Evolutionary conservation across 2,888 invertebrate genomes (phyloP), one percentile per base, ranked within the genome.

Genomic region (Cryptocheilus praepositus): DNA sequence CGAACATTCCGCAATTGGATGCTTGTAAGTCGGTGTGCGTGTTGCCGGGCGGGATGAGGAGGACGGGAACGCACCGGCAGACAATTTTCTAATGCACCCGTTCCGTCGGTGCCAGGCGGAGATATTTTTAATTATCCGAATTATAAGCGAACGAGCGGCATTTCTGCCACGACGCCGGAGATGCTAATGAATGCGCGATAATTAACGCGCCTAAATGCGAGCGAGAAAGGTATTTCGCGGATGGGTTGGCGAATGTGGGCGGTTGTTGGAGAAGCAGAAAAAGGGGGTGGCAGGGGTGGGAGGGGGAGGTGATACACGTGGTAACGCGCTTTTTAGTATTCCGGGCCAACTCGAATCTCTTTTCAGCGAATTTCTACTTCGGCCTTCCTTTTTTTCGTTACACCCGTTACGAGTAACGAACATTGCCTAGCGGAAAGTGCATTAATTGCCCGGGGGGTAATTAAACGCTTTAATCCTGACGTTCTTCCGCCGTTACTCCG

Each of bases 121-220:
- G 70, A 72, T 72, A 72, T 70, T 74, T 76, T 74, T 74, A 72
- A 74, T 74, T 74, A 70, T 66, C 62, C 53, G 66, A 59, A 64
- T 74, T 66, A 76, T 60, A 71, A 70, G 61, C 62, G 57, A 43
- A 51, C 52, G 67, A 56, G 56, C 46, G 58, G 49, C 51, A 16
- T 53, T 22, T 4, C 16, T 25, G 53, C 53, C n/a, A 60, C 63
- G 54, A 44, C 43, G 49, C 60, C 53, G 53, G 22, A 53, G 21
- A 70, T 76, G 67, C 66, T 77, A 77, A 80, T 77, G 80, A 71
- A 63, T 55, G 60, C 59, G 25, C 57, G 70, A 64, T 80, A 77
- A 80, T 77, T 71, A 69, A 62, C 63, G 64, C 61, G 68, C 64
- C 65, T 54, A 57, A 61, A 66, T 55, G 63, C 62, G 36, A 36